Percentiles rank a stretch among this genome's conserved stretches.
Evolutionary conservation across 2,888 invertebrate genomes (phyloP).

Genomic region (Orchestes rusci): DNA sequence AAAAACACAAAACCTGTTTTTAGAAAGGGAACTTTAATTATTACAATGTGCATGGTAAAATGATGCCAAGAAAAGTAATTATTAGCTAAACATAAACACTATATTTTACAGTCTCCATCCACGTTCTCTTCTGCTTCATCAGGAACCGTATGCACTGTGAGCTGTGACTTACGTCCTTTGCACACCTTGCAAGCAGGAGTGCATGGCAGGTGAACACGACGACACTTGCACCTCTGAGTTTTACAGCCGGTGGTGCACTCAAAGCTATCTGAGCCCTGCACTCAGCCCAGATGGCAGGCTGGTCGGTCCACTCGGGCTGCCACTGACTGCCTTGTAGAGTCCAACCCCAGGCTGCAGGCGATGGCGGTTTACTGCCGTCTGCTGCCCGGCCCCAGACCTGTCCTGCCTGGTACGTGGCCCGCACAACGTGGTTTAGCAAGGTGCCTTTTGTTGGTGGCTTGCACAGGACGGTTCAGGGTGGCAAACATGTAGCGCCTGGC

Average conservation of each 20-base stretch:
- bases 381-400: neutral
- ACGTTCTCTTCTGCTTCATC: too few relatives aligned
- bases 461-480: neutral
- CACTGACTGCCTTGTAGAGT: neutral
- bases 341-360: neutral
- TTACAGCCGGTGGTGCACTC: neutral
- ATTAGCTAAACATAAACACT: too few relatives aligned
- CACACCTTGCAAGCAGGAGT: neutral
- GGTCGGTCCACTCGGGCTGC: conserved; percentile 1
- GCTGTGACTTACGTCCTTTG: too few relatives aligned
- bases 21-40: too few relatives aligned
- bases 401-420: neutral
- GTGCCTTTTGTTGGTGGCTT: neutral
- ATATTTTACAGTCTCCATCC: too few relatives aligned
- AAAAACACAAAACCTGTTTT: too few relatives aligned
- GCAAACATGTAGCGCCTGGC: neutral
- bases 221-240: neutral
- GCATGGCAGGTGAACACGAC: neutral
- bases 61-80: too few relatives aligned
- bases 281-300: neutral
- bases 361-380: neutral
- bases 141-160: too few relatives aligned
- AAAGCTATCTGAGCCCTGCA: neutral
- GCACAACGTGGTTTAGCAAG: neutral
- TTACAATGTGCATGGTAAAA: too few relatives aligned